Evolutionary conservation across 2,888 invertebrate genomes (phyloP), one percentile per base, ranked within the genome.

Genomic region (Callyntrura guangdongensis): DNA sequence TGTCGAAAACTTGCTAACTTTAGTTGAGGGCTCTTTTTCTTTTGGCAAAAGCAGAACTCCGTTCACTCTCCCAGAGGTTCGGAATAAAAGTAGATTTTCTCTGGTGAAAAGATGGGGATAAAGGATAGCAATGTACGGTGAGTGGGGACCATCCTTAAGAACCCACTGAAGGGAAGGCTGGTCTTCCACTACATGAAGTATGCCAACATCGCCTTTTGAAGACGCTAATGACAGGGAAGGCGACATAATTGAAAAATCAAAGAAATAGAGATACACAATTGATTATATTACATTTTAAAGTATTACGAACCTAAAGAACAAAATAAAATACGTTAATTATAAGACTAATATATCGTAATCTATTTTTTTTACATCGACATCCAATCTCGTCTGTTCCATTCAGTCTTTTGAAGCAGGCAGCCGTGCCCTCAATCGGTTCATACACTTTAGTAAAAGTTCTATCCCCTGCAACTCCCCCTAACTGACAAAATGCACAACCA

Each of bases 361-460:
- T n/a, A n/a, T n/a, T n/a, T n/a, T n/a, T 17, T 97, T 96, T 96
- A 99, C 99, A 98, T 83, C 98, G 97, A 95, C 99, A 99, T 91
- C 99, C 99, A 93, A 97, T 97, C 95, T 99, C 98, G 95, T 99
- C 98, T 12, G 99, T 99, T 89, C 97, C 98, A 96, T 99, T 99
- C 92, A 99, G 95, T 92, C 98, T 96, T 92, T 98, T 96, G 95
- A 98, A 98, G 95, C 99, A 99, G 83, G 97, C 97, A 88, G 96
- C 96, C 72, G 96, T 96, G 74, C 97, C 97, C 93, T 96, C 96
- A 85, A 98, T 96, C 12, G 96, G 95, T 93, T 96, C 96, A 94
- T 98, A 98, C 96, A 98, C 98, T 95, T 97, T 97, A 3, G 84
- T 72, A 27, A 79, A 53, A 0, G 91, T 91, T 53, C 89, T 86